A percentile compares a stretch with the other conserved stretches of the same genome.
Evolutionary conservation across 1,140 invertebrate genomes (phyloP).

Genomic region (Drosophila murphyi): DNA sequence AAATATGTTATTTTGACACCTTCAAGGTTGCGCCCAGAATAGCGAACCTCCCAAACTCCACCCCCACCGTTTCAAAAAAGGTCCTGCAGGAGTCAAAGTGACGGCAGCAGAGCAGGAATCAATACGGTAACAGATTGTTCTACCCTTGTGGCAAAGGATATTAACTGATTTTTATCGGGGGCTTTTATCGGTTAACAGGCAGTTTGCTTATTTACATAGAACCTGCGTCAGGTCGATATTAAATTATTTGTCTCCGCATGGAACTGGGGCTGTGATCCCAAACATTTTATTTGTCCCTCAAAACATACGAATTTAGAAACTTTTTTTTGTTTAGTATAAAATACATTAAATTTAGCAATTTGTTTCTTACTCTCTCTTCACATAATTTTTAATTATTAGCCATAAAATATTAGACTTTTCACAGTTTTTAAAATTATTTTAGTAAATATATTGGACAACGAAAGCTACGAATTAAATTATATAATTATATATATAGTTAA

Average conservation of each 20-base stretch:
- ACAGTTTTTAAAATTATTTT: too few relatives aligned
- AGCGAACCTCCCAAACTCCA: background rate
- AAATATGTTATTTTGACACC: constrained; percentile 81
- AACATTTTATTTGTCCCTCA: background rate
- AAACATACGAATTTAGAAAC: too few relatives aligned
- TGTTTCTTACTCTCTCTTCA: too few relatives aligned
- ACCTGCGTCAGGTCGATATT: background rate
- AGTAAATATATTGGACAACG: too few relatives aligned
- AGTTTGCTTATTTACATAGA: constrained; percentile 9
- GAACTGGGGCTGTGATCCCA: background rate
- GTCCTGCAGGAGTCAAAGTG: background rate
- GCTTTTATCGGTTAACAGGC: background rate
- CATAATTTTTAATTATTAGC: too few relatives aligned
- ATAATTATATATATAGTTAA: too few relatives aligned
- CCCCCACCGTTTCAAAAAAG: background rate
- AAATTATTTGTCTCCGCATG: background rate
- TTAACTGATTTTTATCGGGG: constrained; percentile 24
- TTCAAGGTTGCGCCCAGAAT: constrained; percentile 70
- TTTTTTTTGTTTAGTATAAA: too few relatives aligned
- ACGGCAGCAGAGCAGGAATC: constrained; percentile 17
- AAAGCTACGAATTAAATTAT: too few relatives aligned
- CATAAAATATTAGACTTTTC: too few relatives aligned
- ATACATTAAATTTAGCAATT: too few relatives aligned
- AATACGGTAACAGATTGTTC: constrained; percentile 40
- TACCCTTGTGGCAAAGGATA: constrained; percentile 32